Conservation (phyloP, 2,113 vertebrate genomes). For the Mustela nigripes region DNA sequence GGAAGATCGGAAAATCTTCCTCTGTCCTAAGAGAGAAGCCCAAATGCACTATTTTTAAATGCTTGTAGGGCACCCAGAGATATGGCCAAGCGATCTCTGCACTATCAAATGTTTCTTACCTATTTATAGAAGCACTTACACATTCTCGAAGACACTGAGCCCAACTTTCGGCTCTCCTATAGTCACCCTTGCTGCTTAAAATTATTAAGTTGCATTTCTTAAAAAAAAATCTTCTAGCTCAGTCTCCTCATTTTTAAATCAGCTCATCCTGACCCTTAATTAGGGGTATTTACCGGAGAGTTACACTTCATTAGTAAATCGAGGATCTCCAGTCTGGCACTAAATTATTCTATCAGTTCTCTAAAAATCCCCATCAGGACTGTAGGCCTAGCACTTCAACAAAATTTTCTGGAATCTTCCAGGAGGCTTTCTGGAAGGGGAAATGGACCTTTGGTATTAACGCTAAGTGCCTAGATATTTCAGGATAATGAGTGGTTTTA, state of each 20-base stretch:
- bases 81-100: constrained; percentile 12
- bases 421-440: background rate
- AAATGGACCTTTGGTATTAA: background rate
- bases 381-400: background rate
- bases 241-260: constrained; percentile 47
- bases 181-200: constrained; percentile 39
- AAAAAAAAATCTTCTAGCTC: constrained; percentile 46
- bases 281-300: background rate
- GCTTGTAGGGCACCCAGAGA: background rate
- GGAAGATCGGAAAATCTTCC: constrained; percentile 21
- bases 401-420: background rate
- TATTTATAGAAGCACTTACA: constrained; percentile 74
- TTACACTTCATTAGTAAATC: background rate
- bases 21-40: constrained; percentile 50
- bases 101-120: constrained; percentile 63
- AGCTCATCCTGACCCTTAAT: background rate
- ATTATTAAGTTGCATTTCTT: constrained; percentile 66
- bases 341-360: background rate
- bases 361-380: background rate
- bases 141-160: constrained; percentile 32
- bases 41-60: constrained; percentile 65
- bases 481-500: background rate
- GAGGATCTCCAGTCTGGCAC: background rate
- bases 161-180: background rate
- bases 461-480: background rate